A percentile compares a stretch with the other conserved stretches of the same genome.
Conservation (phyloP, 1,140 invertebrate genomes). For the Drosophila suzukii region DNA sequence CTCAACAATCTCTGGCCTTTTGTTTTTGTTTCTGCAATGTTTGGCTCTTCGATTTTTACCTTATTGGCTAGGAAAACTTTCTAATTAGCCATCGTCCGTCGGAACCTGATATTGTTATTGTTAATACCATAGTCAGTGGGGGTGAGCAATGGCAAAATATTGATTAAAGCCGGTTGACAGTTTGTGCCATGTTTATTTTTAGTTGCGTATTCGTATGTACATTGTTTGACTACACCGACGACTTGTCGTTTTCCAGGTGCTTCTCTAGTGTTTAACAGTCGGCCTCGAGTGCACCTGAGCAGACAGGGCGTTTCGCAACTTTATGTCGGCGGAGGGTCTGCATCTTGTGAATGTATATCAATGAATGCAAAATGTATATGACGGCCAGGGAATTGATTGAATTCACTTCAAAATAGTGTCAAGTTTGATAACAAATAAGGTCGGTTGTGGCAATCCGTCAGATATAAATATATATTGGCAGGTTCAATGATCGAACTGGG, state of each 20-base stretch:
- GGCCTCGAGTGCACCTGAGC: constrained; percentile 26
- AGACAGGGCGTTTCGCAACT: constrained; percentile 28
- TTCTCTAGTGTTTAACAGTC: constrained; percentile 30
- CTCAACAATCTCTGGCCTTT: constrained; percentile 21
- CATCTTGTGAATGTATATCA: not conserved
- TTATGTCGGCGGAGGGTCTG: not conserved
- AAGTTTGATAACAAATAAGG: constrained; percentile 17
- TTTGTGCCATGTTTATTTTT: constrained; percentile 42
- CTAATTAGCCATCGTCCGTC: constrained; percentile 38
- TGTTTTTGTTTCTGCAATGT: constrained; percentile 24
- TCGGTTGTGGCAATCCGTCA: not conserved
- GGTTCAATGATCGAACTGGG: not conserved
- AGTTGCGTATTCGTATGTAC: constrained; percentile 9
- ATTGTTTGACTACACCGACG: constrained; percentile 30
- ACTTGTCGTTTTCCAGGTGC: constrained; percentile 20
- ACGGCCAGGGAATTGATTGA: constrained; percentile 1
- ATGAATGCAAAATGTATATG: not conserved
- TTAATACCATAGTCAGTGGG: not conserved
- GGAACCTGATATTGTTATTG: constrained; percentile 1
- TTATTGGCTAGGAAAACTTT: constrained; percentile 52
- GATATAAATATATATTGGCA: not conserved
- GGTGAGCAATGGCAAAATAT: constrained; percentile 30
- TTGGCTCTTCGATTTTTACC: constrained; percentile 43
- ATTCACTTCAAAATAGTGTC: constrained; percentile 4
- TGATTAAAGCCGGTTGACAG: constrained; percentile 27